Evolutionary conservation across 2,113 vertebrate genomes (phyloP).

Genomic region (Psittacus erithacus): DNA sequence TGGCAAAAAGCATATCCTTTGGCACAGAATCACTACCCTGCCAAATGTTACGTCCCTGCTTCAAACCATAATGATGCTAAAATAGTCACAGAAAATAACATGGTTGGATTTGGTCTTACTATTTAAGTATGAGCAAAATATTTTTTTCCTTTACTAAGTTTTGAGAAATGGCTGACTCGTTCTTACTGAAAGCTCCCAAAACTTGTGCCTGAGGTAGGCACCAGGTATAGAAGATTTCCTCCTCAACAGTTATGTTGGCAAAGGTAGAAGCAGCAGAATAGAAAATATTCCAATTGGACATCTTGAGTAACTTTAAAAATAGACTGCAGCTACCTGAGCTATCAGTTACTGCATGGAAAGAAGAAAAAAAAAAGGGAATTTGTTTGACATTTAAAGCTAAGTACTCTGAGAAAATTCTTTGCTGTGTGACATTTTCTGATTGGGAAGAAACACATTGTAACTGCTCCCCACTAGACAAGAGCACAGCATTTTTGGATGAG

Average conservation of each 20-base stretch:
- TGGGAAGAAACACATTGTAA: not conserved
- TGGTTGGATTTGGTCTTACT: not conserved
- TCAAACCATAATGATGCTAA: not conserved
- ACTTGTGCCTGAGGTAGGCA: not conserved
- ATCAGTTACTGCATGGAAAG: not conserved
- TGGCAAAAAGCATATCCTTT: not conserved
- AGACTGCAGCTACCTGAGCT: not conserved
- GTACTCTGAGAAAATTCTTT: not conserved
- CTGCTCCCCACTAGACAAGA: not conserved
- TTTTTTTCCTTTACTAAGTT: not conserved
- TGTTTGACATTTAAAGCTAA: not conserved
- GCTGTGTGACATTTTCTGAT: not conserved
- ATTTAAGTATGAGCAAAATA: not conserved
- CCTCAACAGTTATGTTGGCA: not conserved
- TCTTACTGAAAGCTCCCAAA: not conserved
- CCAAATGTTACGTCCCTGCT: not conserved
- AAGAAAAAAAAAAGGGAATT: not conserved
- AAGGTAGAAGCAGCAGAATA: not conserved
- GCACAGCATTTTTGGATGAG: not conserved
- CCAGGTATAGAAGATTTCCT: not conserved
- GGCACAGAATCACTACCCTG: not conserved
- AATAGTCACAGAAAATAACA: not conserved
- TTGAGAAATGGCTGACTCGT: constrained; percentile 2
- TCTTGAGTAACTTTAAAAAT: not conserved
- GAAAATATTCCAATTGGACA: not conserved